Conservation (phyloP, 1,140 invertebrate genomes). For the Euglossa dilemma region DNA sequence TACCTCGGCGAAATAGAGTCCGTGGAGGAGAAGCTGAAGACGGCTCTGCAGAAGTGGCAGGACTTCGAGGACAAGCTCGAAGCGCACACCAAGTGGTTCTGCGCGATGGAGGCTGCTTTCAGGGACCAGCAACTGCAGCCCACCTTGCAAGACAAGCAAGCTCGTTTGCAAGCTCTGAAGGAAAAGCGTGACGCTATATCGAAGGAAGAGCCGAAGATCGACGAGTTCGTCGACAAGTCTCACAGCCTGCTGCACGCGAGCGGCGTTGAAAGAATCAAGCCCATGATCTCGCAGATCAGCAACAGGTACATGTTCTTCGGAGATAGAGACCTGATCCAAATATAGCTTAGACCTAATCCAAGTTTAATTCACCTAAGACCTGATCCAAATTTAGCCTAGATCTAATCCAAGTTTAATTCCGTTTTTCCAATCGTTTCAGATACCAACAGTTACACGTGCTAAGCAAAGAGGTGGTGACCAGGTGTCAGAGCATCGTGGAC, state of each 20-base stretch:
- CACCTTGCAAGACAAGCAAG: slow-evolving; percentile 91
- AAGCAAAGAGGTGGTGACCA: slow-evolving; percentile 94
- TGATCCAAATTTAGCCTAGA: slow-evolving; percentile 63
- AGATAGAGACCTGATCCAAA: too few species aligned
- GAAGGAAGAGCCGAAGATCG: slow-evolving; percentile 91
- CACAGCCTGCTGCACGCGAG: slow-evolving; percentile 92
- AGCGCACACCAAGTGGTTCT: slow-evolving; percentile 92
- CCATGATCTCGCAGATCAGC: slow-evolving; percentile 93
- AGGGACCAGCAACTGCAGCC: slow-evolving; percentile 92
- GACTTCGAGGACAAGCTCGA: slow-evolving; percentile 93
- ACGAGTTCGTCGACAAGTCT: slow-evolving; percentile 94
- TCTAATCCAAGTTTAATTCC: neutral
- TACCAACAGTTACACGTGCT: slow-evolving; percentile 92
- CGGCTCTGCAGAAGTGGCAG: slow-evolving; percentile 91
- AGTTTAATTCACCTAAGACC: too few species aligned
- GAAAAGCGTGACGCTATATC: slow-evolving; percentile 89
- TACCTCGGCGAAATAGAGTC: slow-evolving; percentile 86
- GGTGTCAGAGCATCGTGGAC: slow-evolving; percentile 92
- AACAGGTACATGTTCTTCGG: slow-evolving; percentile 84
- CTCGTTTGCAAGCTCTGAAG: slow-evolving; percentile 88
- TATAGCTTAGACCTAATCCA: too few species aligned
- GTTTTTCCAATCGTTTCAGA: slow-evolving; percentile 68
- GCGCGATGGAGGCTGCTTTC: slow-evolving; percentile 91
- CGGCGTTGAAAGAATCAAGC: slow-evolving; percentile 93
- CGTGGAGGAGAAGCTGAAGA: slow-evolving; percentile 87